Base-by-base conservation (phyloP, 2,113 vertebrate species). In the Arvicanthis niloticus region DNA sequence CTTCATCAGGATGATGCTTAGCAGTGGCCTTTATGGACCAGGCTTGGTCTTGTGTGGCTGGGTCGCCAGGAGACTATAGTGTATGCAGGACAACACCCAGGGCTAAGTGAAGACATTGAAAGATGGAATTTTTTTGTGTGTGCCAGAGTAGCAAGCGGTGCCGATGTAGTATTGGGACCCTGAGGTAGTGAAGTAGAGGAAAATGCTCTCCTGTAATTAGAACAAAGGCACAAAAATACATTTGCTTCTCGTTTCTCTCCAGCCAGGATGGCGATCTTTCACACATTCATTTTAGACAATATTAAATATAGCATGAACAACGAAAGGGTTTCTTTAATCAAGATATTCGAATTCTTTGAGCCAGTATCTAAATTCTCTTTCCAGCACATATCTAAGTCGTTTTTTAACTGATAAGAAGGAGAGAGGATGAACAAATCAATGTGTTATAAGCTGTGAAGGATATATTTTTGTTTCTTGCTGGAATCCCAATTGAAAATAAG, bases 221-320 rank as follows among this genome's bases (percentile, higher is more conserved):
- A 91, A 67, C 34, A 12, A 42, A 73, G 24, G n/a, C 85, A 34
- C 0, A 70, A 80, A 76, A 37, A 53, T 37, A 34, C 0, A 8
- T 56, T 65, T 77, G 86, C 45, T 8, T 9, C 37, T 9, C n/a
- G 3, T 77, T 65, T 70, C 3, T 21, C 31, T 22, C 81, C 48
- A 73, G 37, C 24, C 17, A 68, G 42, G 45, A 17, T 77, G 24
- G 51, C 70, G 29, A 56, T 80, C 29, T 42, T 70, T 78, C 3
- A 86, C 86, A 96, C 37, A 73, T 37, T n/a, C 56, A 37, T 85
- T 91, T 92, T 91, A 72, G 80, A 94, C 51, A 91, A 24, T 84
- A 40, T 62, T 81, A 76, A 93, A 78, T 68, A 68, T 91, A 92
- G 48, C 2, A 26, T 65, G 60, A 72, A 40, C 26, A 70, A 13